Conservation (phyloP, 2,113 vertebrate genomes). For the Dolichallabes microphthalmus region DNA sequence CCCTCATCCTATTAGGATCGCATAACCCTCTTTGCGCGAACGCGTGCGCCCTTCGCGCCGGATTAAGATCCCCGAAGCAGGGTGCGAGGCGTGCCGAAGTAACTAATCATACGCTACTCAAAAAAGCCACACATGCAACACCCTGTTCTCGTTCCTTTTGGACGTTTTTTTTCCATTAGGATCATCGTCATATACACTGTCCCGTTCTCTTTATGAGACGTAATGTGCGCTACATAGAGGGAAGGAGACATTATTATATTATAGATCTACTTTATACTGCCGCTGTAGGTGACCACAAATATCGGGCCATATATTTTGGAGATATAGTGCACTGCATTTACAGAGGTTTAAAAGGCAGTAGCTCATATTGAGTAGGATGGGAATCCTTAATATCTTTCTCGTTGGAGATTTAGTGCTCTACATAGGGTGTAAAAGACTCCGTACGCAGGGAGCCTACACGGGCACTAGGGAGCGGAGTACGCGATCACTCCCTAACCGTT, state of each 20-base stretch:
- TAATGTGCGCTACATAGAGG: not conserved
- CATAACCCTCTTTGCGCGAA: not conserved
- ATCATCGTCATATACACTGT: not conserved
- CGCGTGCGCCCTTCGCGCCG: not conserved
- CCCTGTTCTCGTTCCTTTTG: not conserved
- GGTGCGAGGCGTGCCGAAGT: not conserved
- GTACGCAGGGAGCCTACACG: not conserved
- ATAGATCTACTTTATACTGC: not conserved
- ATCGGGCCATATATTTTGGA: not conserved
- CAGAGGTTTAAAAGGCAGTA: not conserved
- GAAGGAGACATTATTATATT: not conserved
- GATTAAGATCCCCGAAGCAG: not conserved
- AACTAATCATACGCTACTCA: not conserved
- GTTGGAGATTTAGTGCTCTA: not conserved
- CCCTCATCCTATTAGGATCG: not conserved
- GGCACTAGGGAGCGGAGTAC: not conserved
- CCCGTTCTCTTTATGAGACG: too few relatives aligned
- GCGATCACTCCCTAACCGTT: not conserved
- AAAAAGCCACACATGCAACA: not conserved
- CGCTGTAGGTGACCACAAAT: not conserved
- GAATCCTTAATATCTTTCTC: not conserved
- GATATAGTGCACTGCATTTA: not conserved
- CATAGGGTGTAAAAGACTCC: not conserved
- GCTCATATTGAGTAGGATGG: not conserved
- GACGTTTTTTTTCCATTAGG: not conserved